Evolutionary conservation across 2,888 invertebrate species (phyloP).

Genomic region (Odontocerum albicorne): DNA sequence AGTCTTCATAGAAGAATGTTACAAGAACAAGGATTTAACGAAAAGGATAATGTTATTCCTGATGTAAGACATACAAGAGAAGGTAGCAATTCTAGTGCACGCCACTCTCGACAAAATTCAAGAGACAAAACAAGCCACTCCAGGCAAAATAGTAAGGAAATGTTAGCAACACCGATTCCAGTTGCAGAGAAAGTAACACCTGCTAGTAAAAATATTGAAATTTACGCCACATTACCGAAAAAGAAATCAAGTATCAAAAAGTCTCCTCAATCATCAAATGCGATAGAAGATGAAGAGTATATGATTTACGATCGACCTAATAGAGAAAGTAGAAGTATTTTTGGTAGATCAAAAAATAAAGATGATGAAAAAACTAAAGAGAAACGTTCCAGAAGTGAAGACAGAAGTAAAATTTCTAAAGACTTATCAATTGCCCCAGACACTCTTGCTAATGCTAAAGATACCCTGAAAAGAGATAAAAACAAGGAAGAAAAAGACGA

Average conservation of each 20-base stretch:
- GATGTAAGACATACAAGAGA: conserved; percentile 73
- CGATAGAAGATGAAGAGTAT: conserved; percentile 72
- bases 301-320: conserved; percentile 66
- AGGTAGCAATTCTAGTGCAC: conserved; percentile 70
- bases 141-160: conserved; percentile 63
- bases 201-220: conserved; percentile 72
- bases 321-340: conserved; percentile 68
- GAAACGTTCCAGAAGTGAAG: conserved; percentile 82
- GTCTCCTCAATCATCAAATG: conserved; percentile 61
- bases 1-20: conserved; percentile 81
- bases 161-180: conserved; percentile 43
- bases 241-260: conserved; percentile 74
- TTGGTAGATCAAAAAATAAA: conserved; percentile 67
- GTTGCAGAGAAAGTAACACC: conserved; percentile 32
- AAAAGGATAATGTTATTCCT: conserved; percentile 55
- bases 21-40: conserved; percentile 66
- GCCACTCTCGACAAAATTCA: conserved; percentile 76
- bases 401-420: conserved; percentile 74
- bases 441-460: conserved; percentile 50
- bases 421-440: conserved; percentile 72
- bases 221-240: conserved; percentile 89
- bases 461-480: conserved; percentile 57
- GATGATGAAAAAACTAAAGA: conserved; percentile 72
- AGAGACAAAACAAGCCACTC: conserved; percentile 67
- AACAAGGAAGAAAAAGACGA: conserved; percentile 62